These are phyloP conservation scores for Ctenicera cuprea DNA, from an alignment of 2,888 invertebrate genomes.

Conservation along the genomic window DNA sequence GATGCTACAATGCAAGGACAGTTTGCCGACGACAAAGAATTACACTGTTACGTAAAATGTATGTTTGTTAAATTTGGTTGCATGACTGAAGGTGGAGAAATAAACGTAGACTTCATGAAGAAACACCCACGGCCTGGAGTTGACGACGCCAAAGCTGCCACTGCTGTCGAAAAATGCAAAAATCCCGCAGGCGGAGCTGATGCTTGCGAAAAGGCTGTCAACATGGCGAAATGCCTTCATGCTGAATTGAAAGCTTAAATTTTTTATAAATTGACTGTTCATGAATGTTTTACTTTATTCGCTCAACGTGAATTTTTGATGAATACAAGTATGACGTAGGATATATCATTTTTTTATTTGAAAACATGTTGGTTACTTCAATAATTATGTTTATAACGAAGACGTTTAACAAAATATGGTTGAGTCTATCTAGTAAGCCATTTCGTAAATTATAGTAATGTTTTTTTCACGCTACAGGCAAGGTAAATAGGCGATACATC, in stretches of 20 bases:
- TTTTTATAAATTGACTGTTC: not conserved
- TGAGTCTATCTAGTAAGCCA: too few relatives aligned
- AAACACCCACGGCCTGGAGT: conserved; percentile 70
- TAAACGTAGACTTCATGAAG: not conserved
- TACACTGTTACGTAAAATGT: conserved; percentile 74
- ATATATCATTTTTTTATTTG: too few relatives aligned
- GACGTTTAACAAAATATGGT: too few relatives aligned
- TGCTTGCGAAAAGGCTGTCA: conserved; percentile 7
- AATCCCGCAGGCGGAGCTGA: not conserved
- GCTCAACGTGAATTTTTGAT: too few relatives aligned
- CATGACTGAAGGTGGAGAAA: conserved; percentile 63
- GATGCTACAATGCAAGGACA: conserved; percentile 71
- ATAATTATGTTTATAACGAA: too few relatives aligned
- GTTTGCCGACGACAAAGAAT: conserved; percentile 71
- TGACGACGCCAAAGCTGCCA: conserved; percentile 69
- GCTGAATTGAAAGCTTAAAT: not conserved
- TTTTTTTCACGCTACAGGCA: too few relatives aligned
- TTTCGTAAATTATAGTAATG: too few relatives aligned
- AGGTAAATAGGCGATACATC: too few relatives aligned
- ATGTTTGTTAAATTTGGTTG: conserved; percentile 73
- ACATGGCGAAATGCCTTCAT: conserved; percentile 6
- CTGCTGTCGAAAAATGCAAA: conserved; percentile 57
- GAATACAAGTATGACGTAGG: too few relatives aligned
- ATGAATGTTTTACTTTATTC: too few relatives aligned
- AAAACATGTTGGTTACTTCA: too few relatives aligned